phyloP scores from a whole-genome alignment of 2,888 invertebrate genomes.

The Pseudococcus viburni region DNA sequence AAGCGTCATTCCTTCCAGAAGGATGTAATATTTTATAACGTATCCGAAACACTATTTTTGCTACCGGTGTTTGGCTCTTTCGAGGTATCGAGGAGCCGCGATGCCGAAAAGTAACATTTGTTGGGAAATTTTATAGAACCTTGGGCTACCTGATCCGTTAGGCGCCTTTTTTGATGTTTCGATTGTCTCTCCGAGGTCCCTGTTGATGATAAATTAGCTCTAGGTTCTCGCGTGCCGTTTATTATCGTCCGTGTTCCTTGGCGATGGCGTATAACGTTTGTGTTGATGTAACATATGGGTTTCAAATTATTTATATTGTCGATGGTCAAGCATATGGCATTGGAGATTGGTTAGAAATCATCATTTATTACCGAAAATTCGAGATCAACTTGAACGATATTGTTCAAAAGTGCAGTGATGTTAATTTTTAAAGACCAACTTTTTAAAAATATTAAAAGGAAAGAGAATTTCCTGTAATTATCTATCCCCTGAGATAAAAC shows the following conservation, averaged over 20 bases:
- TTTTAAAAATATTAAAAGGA: too few relatives aligned
- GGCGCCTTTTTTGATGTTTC: conserved; percentile 34
- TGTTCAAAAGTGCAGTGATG: too few relatives aligned
- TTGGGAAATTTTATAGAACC: neutral
- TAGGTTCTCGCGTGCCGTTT: conserved; percentile 15
- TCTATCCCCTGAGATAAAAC: too few relatives aligned
- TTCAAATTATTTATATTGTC: neutral
- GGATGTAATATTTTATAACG: conserved; percentile 11
- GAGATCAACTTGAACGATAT: neutral
- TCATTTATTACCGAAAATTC: neutral
- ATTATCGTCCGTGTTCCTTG: neutral
- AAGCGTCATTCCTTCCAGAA: neutral
- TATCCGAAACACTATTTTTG: neutral
- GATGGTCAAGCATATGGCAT: conserved; percentile 14
- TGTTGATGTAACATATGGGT: neutral
- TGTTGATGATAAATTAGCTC: neutral
- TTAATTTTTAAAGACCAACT: too few relatives aligned
- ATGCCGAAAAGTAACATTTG: neutral
- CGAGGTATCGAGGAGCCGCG: neutral
- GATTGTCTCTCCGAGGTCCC: neutral
- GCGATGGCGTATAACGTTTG: neutral
- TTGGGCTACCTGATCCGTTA: conserved; percentile 5
- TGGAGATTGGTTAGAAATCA: neutral
- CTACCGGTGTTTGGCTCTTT: neutral
- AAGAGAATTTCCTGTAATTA: too few relatives aligned